phyloP scores from a whole-genome alignment of 2,888 invertebrate species.

The Dicycla oo region DNA sequence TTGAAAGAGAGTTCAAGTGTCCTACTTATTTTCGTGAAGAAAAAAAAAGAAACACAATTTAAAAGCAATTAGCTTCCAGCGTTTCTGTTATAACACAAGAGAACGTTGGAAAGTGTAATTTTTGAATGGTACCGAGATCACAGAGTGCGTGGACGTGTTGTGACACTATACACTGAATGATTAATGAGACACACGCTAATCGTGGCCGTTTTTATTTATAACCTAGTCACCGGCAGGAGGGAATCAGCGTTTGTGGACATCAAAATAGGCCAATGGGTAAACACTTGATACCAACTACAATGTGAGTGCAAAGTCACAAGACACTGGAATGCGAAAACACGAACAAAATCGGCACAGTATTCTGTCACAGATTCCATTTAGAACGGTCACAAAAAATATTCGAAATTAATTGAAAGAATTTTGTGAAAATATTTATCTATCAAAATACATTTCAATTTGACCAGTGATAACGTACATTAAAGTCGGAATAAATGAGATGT shows the following conservation, averaged over 20 bases:
- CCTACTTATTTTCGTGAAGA: slow-evolving; percentile 63
- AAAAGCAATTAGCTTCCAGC: slow-evolving; percentile 78
- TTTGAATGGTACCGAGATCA: slow-evolving; percentile 82
- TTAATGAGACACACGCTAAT: slow-evolving; percentile 84
- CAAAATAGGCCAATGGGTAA: slow-evolving; percentile 83
- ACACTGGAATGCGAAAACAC: slow-evolving; percentile 39
- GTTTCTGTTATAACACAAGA: slow-evolving; percentile 65
- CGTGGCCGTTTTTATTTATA: slow-evolving; percentile 83
- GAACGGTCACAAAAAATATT: slow-evolving; percentile 21
- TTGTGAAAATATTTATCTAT: slow-evolving; percentile 45
- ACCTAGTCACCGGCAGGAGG: slow-evolving; percentile 74
- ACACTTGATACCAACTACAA: slow-evolving; percentile 50
- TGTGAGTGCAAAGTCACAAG: slow-evolving; percentile 40
- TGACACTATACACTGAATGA: slow-evolving; percentile 85
- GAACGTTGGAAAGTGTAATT: slow-evolving; percentile 73
- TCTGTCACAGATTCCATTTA: slow-evolving; percentile 26
- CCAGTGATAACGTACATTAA: slow-evolving; percentile 64
- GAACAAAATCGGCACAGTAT: slow-evolving; percentile 29
- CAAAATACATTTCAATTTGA: slow-evolving; percentile 58
- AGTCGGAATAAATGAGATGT: slow-evolving; percentile 68
- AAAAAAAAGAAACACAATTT: slow-evolving; percentile 69
- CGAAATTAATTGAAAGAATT: slow-evolving; percentile 32
- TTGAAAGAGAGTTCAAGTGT: slow-evolving; percentile 62
- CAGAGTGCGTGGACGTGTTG: slow-evolving; percentile 82
- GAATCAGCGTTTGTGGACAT: slow-evolving; percentile 78